Conservation (phyloP, 2,888 invertebrate species). For the Pyrocoelia pectoralis region DNA sequence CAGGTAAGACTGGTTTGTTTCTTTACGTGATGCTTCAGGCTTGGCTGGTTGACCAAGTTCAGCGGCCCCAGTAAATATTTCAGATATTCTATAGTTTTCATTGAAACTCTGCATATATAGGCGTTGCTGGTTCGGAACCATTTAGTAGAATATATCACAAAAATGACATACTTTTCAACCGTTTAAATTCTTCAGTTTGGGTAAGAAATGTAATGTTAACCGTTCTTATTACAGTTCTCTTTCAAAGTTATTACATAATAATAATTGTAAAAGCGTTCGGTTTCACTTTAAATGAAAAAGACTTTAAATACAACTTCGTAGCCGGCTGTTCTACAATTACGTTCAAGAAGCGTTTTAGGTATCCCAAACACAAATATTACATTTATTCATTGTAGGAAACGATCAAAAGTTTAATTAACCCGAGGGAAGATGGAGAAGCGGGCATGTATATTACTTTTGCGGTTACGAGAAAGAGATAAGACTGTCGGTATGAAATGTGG, state of each 20-base stretch:
- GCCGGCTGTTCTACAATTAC: too few species aligned
- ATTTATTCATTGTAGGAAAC: slow-evolving; percentile 50
- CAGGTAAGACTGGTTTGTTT: slow-evolving; percentile 57
- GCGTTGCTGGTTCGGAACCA: not conserved
- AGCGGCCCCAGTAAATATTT: slow-evolving; percentile 57
- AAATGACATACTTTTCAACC: not conserved
- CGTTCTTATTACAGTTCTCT: too few species aligned
- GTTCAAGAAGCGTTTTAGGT: slow-evolving; percentile 20
- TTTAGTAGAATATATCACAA: not conserved
- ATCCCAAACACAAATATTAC: slow-evolving; percentile 48
- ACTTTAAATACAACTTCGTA: too few species aligned
- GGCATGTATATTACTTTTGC: slow-evolving; percentile 39
- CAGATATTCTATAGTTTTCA: slow-evolving; percentile 52
- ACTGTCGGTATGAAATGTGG: slow-evolving; percentile 56
- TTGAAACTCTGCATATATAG: slow-evolving; percentile 47
- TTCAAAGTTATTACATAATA: too few species aligned
- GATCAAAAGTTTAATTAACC: slow-evolving; percentile 58
- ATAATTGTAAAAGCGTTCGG: too few species aligned
- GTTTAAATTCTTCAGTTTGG: not conserved
- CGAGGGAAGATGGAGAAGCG: slow-evolving; percentile 47
- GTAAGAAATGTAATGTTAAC: too few species aligned
- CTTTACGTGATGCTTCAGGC: slow-evolving; percentile 39
- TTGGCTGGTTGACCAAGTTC: slow-evolving; percentile 46
- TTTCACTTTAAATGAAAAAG: too few species aligned
- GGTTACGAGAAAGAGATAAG: slow-evolving; percentile 53